Evolutionary conservation across 1,140 invertebrate species (phyloP).

Genomic region (Bombus cullumanus): DNA sequence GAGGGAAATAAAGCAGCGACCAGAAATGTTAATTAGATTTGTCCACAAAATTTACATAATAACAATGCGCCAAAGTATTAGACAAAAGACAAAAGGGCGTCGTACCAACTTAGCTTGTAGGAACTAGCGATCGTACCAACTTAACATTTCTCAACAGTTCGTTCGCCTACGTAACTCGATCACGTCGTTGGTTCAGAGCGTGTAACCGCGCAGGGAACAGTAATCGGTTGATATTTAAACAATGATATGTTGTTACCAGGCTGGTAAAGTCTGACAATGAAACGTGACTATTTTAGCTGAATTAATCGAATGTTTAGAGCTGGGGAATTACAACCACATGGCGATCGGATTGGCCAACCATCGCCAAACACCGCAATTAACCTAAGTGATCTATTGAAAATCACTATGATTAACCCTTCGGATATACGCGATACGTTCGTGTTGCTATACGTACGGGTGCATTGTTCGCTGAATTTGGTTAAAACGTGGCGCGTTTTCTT

Average conservation of each 20-base stretch:
- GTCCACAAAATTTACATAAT: fast-evolving
- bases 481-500: background rate
- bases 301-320: slow-evolving; percentile 20
- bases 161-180: too few species aligned
- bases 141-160: too few species aligned
- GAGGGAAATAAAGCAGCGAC: too few species aligned
- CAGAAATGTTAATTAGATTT: too few species aligned
- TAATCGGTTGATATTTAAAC: background rate
- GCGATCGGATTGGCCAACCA: slow-evolving; percentile 14
- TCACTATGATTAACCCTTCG: background rate
- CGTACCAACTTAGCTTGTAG: too few species aligned
- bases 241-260: background rate
- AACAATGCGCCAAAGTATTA: too few species aligned
- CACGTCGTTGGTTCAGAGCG: background rate
- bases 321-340: slow-evolving; percentile 32
- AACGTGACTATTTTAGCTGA: slow-evolving; percentile 26
- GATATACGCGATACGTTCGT: background rate
- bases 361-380: slow-evolving; percentile 24
- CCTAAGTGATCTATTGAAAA: background rate
- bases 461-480: background rate
- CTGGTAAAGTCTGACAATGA: slow-evolving; percentile 18
- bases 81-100: too few species aligned
- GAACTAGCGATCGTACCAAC: too few species aligned
- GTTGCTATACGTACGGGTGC: background rate
- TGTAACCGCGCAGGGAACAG: background rate